Base-by-base conservation (phyloP, 2,797 vertebrate species). In the Lithobates pipiens region DNA sequence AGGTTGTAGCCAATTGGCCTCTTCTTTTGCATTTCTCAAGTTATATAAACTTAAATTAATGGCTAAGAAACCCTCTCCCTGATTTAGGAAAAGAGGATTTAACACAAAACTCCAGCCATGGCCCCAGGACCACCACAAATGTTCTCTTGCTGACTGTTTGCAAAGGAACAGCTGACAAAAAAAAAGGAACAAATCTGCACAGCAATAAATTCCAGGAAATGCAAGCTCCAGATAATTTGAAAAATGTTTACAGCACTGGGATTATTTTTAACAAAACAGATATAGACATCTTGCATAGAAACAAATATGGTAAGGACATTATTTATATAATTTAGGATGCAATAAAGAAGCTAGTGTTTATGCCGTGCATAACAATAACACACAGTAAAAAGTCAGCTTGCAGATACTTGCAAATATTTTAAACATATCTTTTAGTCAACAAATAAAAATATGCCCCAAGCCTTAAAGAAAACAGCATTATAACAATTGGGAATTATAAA, bases 181-280 rank as follows among this genome's bases (percentile, higher is more conserved):
- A 86, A 83, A 82, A 75, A 25, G 39, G 84, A 86, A 72, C 76
- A 82, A 36, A 77, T 78, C 39, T 74, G 75, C 68, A 77, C 71
- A 86, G 50, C 68, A 77, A 86, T 86, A 86, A 77, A 86, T 86
- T 86, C 80, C 80, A 86, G 80, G 74, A 86, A 82, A 82, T 82
- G 54, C 68, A 54, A 86, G 69, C 57, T 74, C 80, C 75, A 83
- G 85, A 83, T 77, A 67, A 86, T 82, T 68, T 86, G 50, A 54
- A 78, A 86, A 86, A 77, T 82, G 69, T 86, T 82, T 82, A 86
- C 63, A 65, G 42, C 75, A 50, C 73, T 86, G 69, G 80, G 75
- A 86, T 82, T 71, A 82, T 65, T 82, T 76, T 73, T 82, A 70
- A 65, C 85, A 82, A 65, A 71, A 82, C 39, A 79, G 69, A 73